Percentiles rank a stretch among this genome's conserved stretches.
Evolutionary conservation across 1,140 invertebrate species (phyloP).

Genomic region (Acromyrmex charruanus): DNA sequence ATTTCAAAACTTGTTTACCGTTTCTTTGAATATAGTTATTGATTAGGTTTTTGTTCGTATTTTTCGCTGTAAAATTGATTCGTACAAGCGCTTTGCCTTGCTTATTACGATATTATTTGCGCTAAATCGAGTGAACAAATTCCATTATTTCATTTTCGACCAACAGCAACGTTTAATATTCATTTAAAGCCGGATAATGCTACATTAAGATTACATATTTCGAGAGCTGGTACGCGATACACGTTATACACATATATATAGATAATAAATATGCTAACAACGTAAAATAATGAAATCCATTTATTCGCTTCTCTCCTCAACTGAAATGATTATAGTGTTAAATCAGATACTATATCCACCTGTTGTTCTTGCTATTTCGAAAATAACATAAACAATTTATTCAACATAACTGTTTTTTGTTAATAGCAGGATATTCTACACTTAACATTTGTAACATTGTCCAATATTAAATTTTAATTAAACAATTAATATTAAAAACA

Average conservation of each 20-base stretch:
- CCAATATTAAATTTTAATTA: conserved; percentile 30
- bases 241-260: neutral
- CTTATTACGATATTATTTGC: conserved; percentile 44
- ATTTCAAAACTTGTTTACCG: conserved; percentile 7
- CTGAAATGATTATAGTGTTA: conserved; percentile 25
- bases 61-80: conserved; percentile 31
- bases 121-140: conserved; percentile 41
- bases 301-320: conserved; percentile 9
- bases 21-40: neutral
- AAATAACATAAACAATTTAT: conserved; percentile 33
- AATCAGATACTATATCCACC: conserved; percentile 24
- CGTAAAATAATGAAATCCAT: conserved; percentile 50
- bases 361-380: conserved; percentile 36
- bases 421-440: neutral
- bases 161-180: conserved; percentile 47
- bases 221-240: conserved; percentile 13
- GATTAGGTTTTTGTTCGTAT: conserved; percentile 23
- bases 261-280: conserved; percentile 37
- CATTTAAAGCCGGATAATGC: conserved; percentile 46
- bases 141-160: conserved; percentile 57
- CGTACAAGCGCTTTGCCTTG: conserved; percentile 1
- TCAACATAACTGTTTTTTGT: neutral
- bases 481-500: neutral
- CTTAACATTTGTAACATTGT: neutral
- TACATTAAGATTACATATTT: conserved; percentile 56